A percentile compares a stretch with the other conserved stretches of the same genome.
phyloP scores from a whole-genome alignment of 37 sponge, comb jelly and placozoan genomes.

The Axinella damicornis region DNA sequence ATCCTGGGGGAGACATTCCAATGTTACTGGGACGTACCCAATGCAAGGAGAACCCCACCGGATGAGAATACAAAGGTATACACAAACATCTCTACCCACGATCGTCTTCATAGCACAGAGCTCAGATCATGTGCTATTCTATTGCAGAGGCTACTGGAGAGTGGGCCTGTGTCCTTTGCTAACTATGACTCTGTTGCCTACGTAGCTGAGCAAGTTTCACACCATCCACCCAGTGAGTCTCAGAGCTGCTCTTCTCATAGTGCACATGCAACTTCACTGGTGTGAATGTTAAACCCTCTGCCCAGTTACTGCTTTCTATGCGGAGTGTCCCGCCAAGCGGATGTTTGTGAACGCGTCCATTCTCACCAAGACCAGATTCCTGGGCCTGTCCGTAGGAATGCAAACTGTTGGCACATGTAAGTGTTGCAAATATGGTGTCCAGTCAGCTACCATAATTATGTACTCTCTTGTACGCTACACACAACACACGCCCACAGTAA shows the following conservation, averaged over 20 bases:
- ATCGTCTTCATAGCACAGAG: no score
- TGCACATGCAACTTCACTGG: no score
- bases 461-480: background rate
- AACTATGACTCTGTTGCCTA: slow-evolving; percentile 77
- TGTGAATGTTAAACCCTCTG: no score
- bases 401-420: slow-evolving; percentile 88
- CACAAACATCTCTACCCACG: no score
- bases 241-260: no score
- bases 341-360: slow-evolving; percentile 86
- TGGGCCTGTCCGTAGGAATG: slow-evolving; percentile 96
- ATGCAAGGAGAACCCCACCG: slow-evolving; percentile 40
- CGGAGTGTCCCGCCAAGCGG: slow-evolving; percentile 84
- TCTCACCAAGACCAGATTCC: slow-evolving; percentile 94
- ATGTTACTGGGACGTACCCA: slow-evolving; percentile 94
- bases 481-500: slow-evolving; percentile 31
- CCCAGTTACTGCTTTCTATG: slow-evolving; percentile 96
- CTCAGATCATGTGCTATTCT: no score
- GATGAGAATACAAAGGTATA: slow-evolving; percentile 45
- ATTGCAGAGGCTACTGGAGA: slow-evolving; percentile 38
- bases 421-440: background rate
- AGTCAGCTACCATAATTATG: background rate
- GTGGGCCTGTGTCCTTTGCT: slow-evolving; percentile 87
- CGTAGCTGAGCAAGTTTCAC: slow-evolving; percentile 98
- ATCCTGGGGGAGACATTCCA: slow-evolving; percentile 95
- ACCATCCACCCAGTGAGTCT: slow-evolving; percentile 91